These are phyloP conservation scores for Catocala nupta DNA, from an alignment of 2,888 invertebrate genomes.

Conservation along the genomic window DNA sequence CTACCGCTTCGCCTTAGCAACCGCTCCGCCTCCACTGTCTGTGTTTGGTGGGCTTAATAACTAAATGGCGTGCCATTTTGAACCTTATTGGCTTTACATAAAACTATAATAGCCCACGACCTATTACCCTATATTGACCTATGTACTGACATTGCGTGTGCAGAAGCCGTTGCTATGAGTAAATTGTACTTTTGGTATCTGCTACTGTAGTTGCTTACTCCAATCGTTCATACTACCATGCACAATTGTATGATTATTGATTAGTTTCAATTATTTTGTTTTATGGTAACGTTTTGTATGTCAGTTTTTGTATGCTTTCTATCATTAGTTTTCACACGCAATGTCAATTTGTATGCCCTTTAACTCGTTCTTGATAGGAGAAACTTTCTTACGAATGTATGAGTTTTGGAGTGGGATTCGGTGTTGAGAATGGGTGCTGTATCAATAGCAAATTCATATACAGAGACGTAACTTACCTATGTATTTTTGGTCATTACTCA, in stretches of 20 bases:
- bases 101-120: background rate
- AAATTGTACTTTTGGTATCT: conserved; percentile 9
- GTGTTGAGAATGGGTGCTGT: no score
- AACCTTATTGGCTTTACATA: conserved; percentile 2
- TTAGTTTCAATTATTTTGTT: conserved; percentile 10
- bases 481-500: no score
- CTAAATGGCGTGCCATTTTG: background rate
- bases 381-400: no score
- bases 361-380: background rate
- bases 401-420: no score
- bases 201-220: conserved; percentile 25
- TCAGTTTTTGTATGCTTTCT: conserved; percentile 1
- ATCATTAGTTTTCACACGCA: background rate
- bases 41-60: no score
- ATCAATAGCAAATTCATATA: no score
- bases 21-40: no score
- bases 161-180: conserved; percentile 24
- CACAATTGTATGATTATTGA: background rate
- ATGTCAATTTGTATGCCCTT: background rate
- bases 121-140: no score
- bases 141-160: conserved; percentile 28
- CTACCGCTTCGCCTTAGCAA: no score
- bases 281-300: conserved; percentile 7
- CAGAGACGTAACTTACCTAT: no score
- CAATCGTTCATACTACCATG: conserved; percentile 12